phyloP scores from a whole-genome alignment of 1,140 invertebrate genomes.

The Cotesia chilonis region DNA sequence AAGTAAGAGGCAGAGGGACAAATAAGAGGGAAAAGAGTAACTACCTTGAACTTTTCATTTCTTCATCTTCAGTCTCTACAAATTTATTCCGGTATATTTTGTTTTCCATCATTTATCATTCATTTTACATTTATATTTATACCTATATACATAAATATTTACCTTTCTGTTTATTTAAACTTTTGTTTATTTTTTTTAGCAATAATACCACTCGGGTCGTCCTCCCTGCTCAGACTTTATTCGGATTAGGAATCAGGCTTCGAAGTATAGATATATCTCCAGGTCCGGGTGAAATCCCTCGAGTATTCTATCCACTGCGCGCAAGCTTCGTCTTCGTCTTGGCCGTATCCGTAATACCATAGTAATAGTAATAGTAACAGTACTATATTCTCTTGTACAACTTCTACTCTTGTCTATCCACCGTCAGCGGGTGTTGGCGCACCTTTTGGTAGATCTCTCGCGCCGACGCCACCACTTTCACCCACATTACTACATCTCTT shows the following conservation, averaged over 20 bases:
- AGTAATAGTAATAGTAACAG: background rate
- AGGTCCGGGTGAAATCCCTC: background rate
- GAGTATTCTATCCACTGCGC: background rate
- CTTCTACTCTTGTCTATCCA: slow-evolving; percentile 4
- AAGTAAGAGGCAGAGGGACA: background rate
- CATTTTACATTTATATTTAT: background rate
- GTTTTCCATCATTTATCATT: slow-evolving; percentile 7
- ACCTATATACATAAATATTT: background rate
- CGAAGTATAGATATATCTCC: too few relatives aligned
- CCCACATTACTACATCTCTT: slow-evolving; percentile 19
- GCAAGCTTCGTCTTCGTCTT: slow-evolving; percentile 1
- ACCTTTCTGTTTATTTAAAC: background rate
- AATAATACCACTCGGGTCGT: too few relatives aligned
- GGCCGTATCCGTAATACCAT: background rate
- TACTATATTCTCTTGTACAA: too few relatives aligned
- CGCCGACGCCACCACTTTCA: slow-evolving; percentile 34
- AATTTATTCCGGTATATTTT: background rate
- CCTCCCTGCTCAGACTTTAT: too few relatives aligned
- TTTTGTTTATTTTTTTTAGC: background rate
- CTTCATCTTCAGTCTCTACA: background rate
- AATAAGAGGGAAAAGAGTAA: background rate
- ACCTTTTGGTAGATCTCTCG: slow-evolving; percentile 17
- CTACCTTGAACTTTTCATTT: slow-evolving; percentile 1
- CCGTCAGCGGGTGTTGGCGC: background rate
- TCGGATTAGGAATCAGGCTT: too few relatives aligned